Base-by-base conservation (phyloP, 2,888 invertebrate genomes). In the Watsonalla binaria region DNA sequence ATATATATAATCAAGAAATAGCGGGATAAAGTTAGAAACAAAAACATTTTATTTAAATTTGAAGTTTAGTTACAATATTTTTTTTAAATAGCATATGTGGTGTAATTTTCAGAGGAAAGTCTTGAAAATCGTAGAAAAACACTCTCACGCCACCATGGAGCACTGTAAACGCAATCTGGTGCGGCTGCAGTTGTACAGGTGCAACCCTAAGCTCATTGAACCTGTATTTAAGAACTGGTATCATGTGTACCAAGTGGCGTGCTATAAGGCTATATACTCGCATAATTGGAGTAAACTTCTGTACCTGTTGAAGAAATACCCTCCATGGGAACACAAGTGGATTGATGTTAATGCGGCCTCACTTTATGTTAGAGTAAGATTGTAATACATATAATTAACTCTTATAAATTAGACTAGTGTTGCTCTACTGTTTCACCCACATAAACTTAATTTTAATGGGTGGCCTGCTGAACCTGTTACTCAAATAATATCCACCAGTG, bases 251-350 rank as follows among this genome's bases (percentile, higher is more conserved):
- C 66, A 78, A 8, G 51, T 68, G 6, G 76, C 80, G 0, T 52
- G 84, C 24, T 66, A 72, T 42, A 72, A 68, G 13, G 87, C 90
- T 0, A 76, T 90, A 9, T 84, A 87, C 47, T 70, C 80, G 0
- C 90, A 90, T 13, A 73, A 88, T 53, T 90, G 90, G 90, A 77
- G 86, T 52, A 83, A 80, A 54, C 61, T 90, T 2, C 51, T 83
- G 15, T 86, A 80, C 57, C 59, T 90, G 7, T 59, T 90, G 45
- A 82, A 75, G 54, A 83, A 80, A 54, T 75, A 77, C 5, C 85
- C 87, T 0, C 75, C 77, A 0, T 83, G 80, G 78, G 75, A 82
- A 53, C 79, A 84, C 59, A 53, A 60, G 1, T 57, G 42, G 42
- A 11, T 54, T 39, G 55, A 58, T 6, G 45, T 59, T 49, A 61